These are phyloP conservation scores for Cheilosia impressa DNA, from an alignment of 2,888 invertebrate genomes.

Conservation along the genomic window DNA sequence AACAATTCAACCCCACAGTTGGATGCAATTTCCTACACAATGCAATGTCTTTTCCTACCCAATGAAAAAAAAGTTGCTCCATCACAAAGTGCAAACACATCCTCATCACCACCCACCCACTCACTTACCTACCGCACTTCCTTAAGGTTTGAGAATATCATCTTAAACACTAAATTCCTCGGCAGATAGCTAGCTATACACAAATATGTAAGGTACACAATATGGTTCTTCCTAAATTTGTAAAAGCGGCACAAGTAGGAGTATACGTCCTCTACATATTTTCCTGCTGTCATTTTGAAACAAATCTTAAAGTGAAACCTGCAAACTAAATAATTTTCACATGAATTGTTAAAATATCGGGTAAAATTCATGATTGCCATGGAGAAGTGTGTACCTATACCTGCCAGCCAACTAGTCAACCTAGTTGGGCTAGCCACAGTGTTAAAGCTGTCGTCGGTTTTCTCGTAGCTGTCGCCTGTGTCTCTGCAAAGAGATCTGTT, in stretches of 20 bases:
- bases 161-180: slow-evolving; percentile 31
- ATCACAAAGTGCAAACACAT: background rate
- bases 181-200: background rate
- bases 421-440: slow-evolving; percentile 34
- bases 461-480: slow-evolving; percentile 19
- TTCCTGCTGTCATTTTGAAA: slow-evolving; percentile 48
- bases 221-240: background rate
- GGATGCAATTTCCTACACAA: too few species aligned
- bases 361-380: slow-evolving; percentile 68
- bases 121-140: background rate
- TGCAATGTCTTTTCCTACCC: too few species aligned
- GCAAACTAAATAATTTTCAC: slow-evolving; percentile 62
- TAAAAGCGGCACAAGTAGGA: background rate
- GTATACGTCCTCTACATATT: slow-evolving; percentile 2
- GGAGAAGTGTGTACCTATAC: slow-evolving; percentile 37
- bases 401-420: slow-evolving; percentile 67
- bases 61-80: too few species aligned
- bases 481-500: slow-evolving; percentile 13
- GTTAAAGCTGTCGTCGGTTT: slow-evolving; percentile 36
- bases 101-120: background rate
- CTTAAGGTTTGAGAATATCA: slow-evolving; percentile 35
- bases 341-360: slow-evolving; percentile 66
- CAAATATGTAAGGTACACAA: background rate
- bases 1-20: too few species aligned
- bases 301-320: slow-evolving; percentile 62